These are phyloP conservation scores for Gortyna flavago DNA, from an alignment of 2,888 invertebrate species.

Conservation along the genomic window DNA sequence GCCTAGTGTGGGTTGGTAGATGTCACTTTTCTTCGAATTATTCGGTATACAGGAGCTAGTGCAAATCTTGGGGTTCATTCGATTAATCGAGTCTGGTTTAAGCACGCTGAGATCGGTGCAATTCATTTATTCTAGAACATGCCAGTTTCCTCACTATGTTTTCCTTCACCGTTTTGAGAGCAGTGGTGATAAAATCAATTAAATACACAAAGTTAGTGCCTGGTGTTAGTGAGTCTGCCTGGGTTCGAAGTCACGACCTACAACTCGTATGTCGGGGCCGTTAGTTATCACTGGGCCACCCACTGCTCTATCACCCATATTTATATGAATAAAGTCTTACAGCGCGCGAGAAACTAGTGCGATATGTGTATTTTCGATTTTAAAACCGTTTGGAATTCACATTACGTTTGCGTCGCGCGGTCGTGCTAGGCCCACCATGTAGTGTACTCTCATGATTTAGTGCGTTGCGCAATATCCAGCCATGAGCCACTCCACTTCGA, in stretches of 20 bases:
- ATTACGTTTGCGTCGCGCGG: background rate
- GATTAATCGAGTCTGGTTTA: too few relatives aligned
- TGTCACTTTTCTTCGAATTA: too few relatives aligned
- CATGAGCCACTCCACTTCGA: conserved; percentile 64
- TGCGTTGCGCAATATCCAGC: conserved; percentile 52
- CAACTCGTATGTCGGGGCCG: background rate
- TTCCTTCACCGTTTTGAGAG: too few relatives aligned
- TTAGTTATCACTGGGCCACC: background rate
- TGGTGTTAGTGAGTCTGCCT: background rate
- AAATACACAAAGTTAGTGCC: too few relatives aligned
- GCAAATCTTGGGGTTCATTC: too few relatives aligned
- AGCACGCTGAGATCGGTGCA: too few relatives aligned
- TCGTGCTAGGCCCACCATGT: background rate
- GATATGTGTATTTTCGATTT: background rate
- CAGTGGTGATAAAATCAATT: too few relatives aligned
- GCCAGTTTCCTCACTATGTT: too few relatives aligned
- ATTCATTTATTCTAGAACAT: too few relatives aligned
- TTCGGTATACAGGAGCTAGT: too few relatives aligned
- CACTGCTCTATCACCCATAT: background rate
- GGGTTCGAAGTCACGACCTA: background rate
- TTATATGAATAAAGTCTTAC: background rate
- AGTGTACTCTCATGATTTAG: conserved; percentile 60
- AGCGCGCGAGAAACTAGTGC: background rate
- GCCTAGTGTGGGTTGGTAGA: too few relatives aligned
- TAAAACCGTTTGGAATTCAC: background rate